Evolutionary conservation across 2,113 vertebrate species (phyloP), one percentile per base, ranked within the genome.

Genomic region (Erpornis zantholeuca): DNA sequence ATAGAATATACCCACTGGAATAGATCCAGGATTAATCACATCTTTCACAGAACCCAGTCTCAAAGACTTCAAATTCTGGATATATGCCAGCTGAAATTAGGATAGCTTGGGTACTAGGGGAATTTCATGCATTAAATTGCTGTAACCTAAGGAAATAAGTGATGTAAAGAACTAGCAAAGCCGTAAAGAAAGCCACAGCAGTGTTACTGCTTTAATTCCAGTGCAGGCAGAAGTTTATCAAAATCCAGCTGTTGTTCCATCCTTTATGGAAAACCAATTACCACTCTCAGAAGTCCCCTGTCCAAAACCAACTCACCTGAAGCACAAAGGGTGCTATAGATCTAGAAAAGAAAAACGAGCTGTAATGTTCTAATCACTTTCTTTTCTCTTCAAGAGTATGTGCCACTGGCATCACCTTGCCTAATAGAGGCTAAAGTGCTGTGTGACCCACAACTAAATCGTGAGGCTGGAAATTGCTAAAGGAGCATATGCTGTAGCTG

Each of bases 401-500:
- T 44, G 59, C 33, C 35, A 29, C 33, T 2, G 3, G 44, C 44
- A 44, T 45, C 50, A 70, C 53, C 31, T 38, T 82, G 25, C 27
- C 49, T 40, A 3, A 54, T 63, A 66, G 60, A 61, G 0, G 1
- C 53, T 65, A 17, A 72, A 87, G n/a, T 17, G 19, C 25, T 35
- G 53, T 8, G 23, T 73, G 88, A 81, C 60, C 61, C 47, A 44
- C 0, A 0, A 24, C 24, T 60, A 28, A 19, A 6, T 63, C 3
- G 20, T 8, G 9, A 90, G 64, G 57, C 44, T 72, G 40, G 9
- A 66, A 80, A 68, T 79, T 20, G 21, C 79, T 82, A 33, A 44
- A 2, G 3, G 47, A 1, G 0, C 38, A 8, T 9, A 54, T 20
- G 10, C 36, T 80, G 9, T 12, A 29, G 42, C 71, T 4, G 0